phyloP scores from a whole-genome alignment of 2,797 vertebrate genomes.

The Hippopotamyrus pictus region DNA sequence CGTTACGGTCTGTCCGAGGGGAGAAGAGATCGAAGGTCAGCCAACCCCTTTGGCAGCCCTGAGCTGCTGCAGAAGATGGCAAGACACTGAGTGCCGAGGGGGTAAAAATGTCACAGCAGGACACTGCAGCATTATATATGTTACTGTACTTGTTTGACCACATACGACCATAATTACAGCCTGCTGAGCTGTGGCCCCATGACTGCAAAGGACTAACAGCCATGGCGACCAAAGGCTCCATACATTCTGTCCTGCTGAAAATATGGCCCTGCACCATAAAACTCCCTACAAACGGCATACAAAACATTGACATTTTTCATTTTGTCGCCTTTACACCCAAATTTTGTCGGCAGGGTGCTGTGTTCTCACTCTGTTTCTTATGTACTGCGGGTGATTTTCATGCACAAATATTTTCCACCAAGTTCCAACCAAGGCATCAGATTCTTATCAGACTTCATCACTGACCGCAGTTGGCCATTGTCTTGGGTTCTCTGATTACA shows the following conservation, averaged over 20 bases:
- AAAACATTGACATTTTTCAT: not conserved
- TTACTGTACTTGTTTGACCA: not conserved
- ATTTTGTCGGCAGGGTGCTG: not conserved
- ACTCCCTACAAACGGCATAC: not conserved
- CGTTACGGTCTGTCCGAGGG: constrained; percentile 78
- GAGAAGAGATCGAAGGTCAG: not conserved
- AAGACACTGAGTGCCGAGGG: not conserved
- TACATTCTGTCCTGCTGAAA: not conserved
- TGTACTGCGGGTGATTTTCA: not conserved
- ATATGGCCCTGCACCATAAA: not conserved
- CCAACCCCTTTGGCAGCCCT: not conserved
- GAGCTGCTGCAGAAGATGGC: not conserved
- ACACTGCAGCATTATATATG: not conserved
- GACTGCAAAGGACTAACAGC: not conserved
- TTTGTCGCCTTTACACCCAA: not conserved
- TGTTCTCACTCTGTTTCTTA: not conserved
- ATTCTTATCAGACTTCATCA: constrained; percentile 14
- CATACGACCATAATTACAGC: not conserved
- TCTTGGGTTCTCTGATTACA: constrained; percentile 5
- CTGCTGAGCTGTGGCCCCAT: not conserved
- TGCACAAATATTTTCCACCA: not conserved
- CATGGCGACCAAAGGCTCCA: not conserved
- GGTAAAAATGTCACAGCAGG: not conserved
- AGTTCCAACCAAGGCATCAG: not conserved
- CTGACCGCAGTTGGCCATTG: constrained; percentile 21